These are phyloP conservation scores for Bolinopsis microptera DNA, from an alignment of 37 sponge, comb jelly and placozoan genomes.

Conservation along the genomic window DNA sequence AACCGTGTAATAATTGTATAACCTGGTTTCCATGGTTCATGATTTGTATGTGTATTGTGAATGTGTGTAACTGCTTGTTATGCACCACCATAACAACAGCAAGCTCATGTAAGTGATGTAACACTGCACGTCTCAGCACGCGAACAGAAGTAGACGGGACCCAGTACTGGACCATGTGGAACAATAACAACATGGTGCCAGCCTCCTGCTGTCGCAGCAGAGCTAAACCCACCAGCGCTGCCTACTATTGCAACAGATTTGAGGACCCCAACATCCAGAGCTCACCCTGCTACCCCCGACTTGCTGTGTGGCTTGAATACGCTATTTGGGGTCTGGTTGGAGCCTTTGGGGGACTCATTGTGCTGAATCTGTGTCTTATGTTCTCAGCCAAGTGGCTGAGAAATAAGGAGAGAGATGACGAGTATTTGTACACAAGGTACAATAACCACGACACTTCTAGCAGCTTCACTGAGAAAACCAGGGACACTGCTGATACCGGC, in stretches of 20 bases:
- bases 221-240: constrained; percentile 16
- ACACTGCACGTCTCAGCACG: too few species aligned
- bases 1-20: too few species aligned
- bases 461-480: constrained; percentile 6
- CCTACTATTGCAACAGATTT: constrained; percentile 8
- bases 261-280: neutral
- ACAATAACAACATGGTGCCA: neutral
- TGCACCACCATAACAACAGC: too few species aligned
- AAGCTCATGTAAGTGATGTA: too few species aligned
- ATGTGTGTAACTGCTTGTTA: too few species aligned
- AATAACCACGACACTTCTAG: constrained; percentile 11
- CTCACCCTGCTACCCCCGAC: neutral
- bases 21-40: too few species aligned
- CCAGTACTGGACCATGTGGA: constrained; percentile 22
- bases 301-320: neutral
- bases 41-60: too few species aligned
- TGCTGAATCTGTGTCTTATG: constrained; percentile 4
- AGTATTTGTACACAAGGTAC: constrained; percentile 12
- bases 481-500: neutral
- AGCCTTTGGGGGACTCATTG: neutral
- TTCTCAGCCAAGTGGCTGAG: neutral
- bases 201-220: neutral
- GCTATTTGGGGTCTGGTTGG: neutral
- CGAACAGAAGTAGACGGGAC: neutral
- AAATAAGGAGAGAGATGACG: neutral